These are phyloP conservation scores for Amblyjoppa fuscipennis DNA, from an alignment of 2,888 invertebrate genomes.

Conservation along the genomic window DNA sequence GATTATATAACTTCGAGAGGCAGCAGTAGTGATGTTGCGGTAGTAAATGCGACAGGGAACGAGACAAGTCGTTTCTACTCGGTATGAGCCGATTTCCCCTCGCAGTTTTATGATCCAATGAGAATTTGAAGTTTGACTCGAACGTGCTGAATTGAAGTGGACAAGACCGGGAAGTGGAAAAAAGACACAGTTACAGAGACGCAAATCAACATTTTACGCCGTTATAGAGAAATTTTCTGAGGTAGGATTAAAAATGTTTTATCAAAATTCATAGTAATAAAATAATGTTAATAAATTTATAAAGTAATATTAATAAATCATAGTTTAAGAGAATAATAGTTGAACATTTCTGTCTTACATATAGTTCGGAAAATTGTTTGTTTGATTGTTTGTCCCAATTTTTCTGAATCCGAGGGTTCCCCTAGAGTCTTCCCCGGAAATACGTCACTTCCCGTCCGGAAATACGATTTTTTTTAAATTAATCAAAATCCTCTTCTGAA, in stretches of 20 bases:
- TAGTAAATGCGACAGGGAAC: slow-evolving; percentile 10
- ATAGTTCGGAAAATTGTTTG: background rate
- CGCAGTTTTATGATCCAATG: slow-evolving; percentile 41
- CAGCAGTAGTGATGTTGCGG: slow-evolving; percentile 2
- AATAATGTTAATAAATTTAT: too few species aligned
- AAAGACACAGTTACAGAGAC: background rate
- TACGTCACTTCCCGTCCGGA: too few species aligned
- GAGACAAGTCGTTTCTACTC: slow-evolving; percentile 18
- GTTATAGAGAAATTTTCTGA: background rate
- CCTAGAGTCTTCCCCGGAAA: too few species aligned
- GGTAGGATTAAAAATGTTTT: background rate
- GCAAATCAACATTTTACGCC: slow-evolving; percentile 8
- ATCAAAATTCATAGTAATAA: too few species aligned
- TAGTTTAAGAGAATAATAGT: too few species aligned
- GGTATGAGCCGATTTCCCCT: slow-evolving; percentile 33
- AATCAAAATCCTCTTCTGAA: background rate
- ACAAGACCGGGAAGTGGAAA: slow-evolving; percentile 30
- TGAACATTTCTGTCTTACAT: background rate
- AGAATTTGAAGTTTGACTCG: slow-evolving; percentile 31
- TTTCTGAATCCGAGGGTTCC: background rate
- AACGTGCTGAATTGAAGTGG: background rate
- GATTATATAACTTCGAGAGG: slow-evolving; percentile 6
- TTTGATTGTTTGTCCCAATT: too few species aligned
- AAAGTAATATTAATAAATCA: too few species aligned
- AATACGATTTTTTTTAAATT: too few species aligned